Evolutionary conservation across 2,888 invertebrate genomes (phyloP), one percentile per base, ranked within the genome.

Genomic region (Cylindroiulus punctatus): DNA sequence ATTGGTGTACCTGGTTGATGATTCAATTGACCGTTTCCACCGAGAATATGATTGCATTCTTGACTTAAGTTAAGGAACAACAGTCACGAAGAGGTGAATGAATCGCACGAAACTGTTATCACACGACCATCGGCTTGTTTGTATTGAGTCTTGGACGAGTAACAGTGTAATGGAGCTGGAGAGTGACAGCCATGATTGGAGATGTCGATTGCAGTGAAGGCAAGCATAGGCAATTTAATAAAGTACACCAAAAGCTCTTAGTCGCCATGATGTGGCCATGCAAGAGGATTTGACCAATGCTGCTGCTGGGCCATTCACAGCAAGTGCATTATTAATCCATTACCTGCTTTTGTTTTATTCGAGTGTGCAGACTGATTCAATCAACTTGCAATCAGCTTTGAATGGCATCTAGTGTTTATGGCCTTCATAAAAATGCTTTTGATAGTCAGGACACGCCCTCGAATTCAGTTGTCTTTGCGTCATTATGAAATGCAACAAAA

Each of bases 1-100:
- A 65, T 65, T 65, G 30, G 30, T 30, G 10, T 76, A 76, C 76
- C 76, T 76, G 76, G 76, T 12, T 76, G 76, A 30, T 76, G 26
- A 76, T 76, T 76, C 26, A 30, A 76, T 76, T 76, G 76, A 76
- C 14, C 12, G 0, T 57, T 76, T 76, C 30, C 14, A 30, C 30
- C 26, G 14, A 30, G 12, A 76, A 76, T 76, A 30, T 76, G 76
- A 76, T 76, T 30, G 26, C 26, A 76, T 76, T 76, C 76, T 76
- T 26, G 30, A 76, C 26, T 65, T 26, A 65, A 65, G 26, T 26
- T 26, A 4, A 65, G 65, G 3, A 65, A 65, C 65, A 65, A 52
- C 52, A n/a, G 4, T n/a, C 1, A 19, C 19, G 52, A 52, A 17
- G 52, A 19, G 19, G 52, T 52, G 19, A 52, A 52, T 52, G 52